Percentiles rank a stretch among this genome's conserved stretches.
Conservation (phyloP, 2,113 vertebrate species). For the Rhinichthys klamathensis region DNA sequence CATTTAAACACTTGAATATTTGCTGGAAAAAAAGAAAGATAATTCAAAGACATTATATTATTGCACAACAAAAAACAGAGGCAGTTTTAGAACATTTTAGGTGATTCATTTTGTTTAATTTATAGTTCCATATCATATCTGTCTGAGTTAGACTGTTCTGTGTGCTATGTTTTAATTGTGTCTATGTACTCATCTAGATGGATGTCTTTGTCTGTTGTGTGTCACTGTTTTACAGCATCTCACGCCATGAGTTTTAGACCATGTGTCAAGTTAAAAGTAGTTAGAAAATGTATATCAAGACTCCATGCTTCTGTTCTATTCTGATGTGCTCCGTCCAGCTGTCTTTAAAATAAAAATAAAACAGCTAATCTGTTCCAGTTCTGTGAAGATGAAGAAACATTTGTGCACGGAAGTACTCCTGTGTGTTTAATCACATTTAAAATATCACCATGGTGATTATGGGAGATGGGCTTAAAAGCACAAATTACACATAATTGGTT, state of each 20-base stretch:
- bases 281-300: not conserved
- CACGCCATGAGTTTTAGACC: not conserved
- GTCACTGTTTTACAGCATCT: not conserved
- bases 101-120: too few species aligned
- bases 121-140: too few species aligned
- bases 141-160: too few species aligned
- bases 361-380: not conserved
- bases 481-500: conserved; percentile 77
- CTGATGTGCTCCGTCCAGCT: not conserved
- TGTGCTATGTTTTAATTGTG: too few species aligned
- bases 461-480: conserved; percentile 73
- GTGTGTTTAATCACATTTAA: conserved; percentile 71
- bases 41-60: too few species aligned
- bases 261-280: not conserved
- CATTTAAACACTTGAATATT: too few species aligned
- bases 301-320: not conserved
- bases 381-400: conserved; percentile 41
- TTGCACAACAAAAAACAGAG: too few species aligned
- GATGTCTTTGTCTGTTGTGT: too few species aligned
- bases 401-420: conserved; percentile 58
- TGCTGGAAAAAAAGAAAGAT: too few species aligned
- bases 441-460: conserved; percentile 78
- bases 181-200: not conserved
- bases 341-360: not conserved
- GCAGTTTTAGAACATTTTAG: too few species aligned